Evolutionary conservation across 2,113 vertebrate genomes (phyloP), one percentile per base, ranked within the genome.

Genomic region (Malurus elegans): DNA sequence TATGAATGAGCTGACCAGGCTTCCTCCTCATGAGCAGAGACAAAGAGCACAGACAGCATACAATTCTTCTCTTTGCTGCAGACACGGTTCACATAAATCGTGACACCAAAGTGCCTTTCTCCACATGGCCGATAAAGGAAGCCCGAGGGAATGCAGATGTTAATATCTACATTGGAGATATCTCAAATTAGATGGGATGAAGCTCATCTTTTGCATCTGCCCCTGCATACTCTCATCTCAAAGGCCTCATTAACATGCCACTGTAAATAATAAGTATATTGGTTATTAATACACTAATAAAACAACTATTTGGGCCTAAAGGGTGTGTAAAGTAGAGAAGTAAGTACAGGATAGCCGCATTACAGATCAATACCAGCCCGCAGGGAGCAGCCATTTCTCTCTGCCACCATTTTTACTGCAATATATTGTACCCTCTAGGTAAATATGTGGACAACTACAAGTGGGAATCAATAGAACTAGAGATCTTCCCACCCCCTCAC

Each of bases 361-460:
- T 19, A 72, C 36, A 21, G 5, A 96, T 96, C 95, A 91, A 96
- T 96, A 96, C 29, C 69, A 94, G 51, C 58, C 94, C 81, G 57
- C 76, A 93, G 86, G 95, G 91, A 97, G 82, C 31, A 72, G 78
- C 42, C 61, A 89, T 96, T 96, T 92, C 88, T 96, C 92, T 95
- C 69, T 86, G 84, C 89, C 92, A 95, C 86, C 87, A 88, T 90
- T 92, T 96, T 93, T 94, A 86, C 81, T 72, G 71, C 67, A 95
- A 96, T 97, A 94, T 89, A 94, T 92, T 19, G 12, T 95, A 79
- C 70, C 81, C 84, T 54, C 60, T 94, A 94, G 95, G 92, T 90
- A 94, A 94, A 96, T 82, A 96, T 70, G 75, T 86, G 94, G 91
- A 92, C 96, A 96, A 93, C 85, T 91, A 91, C 94, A 96, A 96